Base-by-base conservation (phyloP, 2,888 invertebrate species). In the Amblyjoppa fuscipennis region DNA sequence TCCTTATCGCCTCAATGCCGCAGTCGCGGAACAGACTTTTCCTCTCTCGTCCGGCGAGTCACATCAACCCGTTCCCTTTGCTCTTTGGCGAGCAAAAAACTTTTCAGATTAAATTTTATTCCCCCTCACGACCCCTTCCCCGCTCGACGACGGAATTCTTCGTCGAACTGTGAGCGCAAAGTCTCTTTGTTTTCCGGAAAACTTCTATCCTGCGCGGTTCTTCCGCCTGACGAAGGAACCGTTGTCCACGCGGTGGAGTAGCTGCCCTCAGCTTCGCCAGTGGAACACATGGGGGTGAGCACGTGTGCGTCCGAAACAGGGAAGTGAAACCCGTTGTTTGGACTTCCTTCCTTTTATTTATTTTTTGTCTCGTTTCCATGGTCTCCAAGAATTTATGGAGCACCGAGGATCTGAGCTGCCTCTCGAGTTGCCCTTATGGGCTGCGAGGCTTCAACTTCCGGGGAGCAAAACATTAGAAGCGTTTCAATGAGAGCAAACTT, bases 21-120 rank as follows among this genome's bases (percentile, higher is more conserved):
- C n/a, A 41, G 20, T 68, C 28, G 56, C 59, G 13, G 45, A 69
- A 78, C 7, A 20, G 38, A 45, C 28, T 64, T 61, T 25, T 16
- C 56, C 20, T 31, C 20, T n/a, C n/a, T 34, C n/a, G 28, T 61
- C 70, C 69, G 31, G 20, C 56, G 28, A 59, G 68, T 34, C 13
- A 71, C 53, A 53, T 77, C 45, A 20, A 38, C 20, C 41, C 71
- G 38, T 76, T 71, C 49, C 34, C 59, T 61, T 31, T 25, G n/a
- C 28, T 2, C 28, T 34, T 25, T 34, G n/a, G 77, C 31, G 61
- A 71, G 71, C 61, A 56, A 61, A 77, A 81, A 80, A 84, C 70
- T 84, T 84, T 84, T 77, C 68, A 59, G 31, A 76, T 71, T 45
- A 75, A 79, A 56, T 70, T 83, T 64, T 69, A 53, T 75, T 5